Evolutionary conservation across 2,797 vertebrate genomes (phyloP).

Genomic region (Ataeniobius toweri): DNA sequence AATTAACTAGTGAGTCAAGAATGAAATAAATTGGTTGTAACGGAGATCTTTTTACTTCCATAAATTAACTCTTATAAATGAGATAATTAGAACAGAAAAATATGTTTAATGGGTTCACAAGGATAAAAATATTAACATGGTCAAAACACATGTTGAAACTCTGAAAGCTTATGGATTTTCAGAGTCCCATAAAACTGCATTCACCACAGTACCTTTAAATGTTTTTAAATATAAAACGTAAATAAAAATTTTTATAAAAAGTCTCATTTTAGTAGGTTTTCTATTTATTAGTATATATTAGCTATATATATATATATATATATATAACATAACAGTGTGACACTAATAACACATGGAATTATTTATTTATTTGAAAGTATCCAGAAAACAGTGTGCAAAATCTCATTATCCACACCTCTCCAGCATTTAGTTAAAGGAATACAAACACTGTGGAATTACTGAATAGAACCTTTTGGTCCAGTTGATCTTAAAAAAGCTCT

Average conservation of each 20-base stretch:
- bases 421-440: not conserved
- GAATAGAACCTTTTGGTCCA: too few species aligned
- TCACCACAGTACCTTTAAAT: not conserved
- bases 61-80: not conserved
- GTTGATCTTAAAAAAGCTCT: too few species aligned
- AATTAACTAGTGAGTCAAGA: not conserved
- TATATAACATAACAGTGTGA: not conserved
- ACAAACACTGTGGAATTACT: not conserved
- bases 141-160: not conserved
- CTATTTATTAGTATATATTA: not conserved
- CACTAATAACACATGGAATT: not conserved
- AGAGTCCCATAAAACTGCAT: not conserved
- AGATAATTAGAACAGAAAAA: not conserved
- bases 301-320: too few species aligned
- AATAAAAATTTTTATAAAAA: not conserved
- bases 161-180: not conserved
- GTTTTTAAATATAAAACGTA: not conserved
- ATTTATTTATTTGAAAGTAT: not conserved
- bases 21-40: not conserved
- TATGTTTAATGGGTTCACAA: not conserved
- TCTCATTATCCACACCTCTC: not conserved
- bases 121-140: not conserved
- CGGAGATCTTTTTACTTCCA: not conserved
- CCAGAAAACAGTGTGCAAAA: not conserved
- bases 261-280: not conserved